Percentiles rank a stretch among this genome's conserved stretches.
These are phyloP conservation scores for Epinephelus coioides DNA, from an alignment of 2,797 vertebrate genomes.

Conservation along the genomic window DNA sequence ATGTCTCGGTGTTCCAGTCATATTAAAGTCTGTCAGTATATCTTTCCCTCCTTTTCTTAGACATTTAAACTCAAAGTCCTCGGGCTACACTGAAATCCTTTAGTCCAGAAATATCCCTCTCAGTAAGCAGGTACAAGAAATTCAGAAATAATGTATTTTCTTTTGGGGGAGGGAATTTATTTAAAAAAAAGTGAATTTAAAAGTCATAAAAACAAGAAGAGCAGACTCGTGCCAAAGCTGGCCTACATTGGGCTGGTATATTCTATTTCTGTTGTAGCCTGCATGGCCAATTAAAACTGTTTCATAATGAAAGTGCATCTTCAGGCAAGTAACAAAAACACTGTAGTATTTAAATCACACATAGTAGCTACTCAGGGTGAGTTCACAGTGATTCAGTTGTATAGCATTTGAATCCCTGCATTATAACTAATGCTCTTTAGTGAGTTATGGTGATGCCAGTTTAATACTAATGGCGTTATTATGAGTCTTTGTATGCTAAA, in stretches of 20 bases:
- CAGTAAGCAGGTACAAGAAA: neutral
- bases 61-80: conserved; percentile 2
- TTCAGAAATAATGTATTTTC: neutral
- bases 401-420: neutral
- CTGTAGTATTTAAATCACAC: neutral
- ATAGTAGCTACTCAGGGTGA: neutral
- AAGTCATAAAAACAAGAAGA: neutral
- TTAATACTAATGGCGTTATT: neutral
- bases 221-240: neutral
- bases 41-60: neutral
- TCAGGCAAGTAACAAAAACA: conserved; percentile 9
- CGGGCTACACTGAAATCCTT: conserved; percentile 9
- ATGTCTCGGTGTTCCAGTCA: neutral
- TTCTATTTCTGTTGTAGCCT: conserved; percentile 5
- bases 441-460: neutral
- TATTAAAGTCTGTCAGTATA: neutral
- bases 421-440: neutral
- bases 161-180: no score
- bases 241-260: neutral
- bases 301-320: conserved; percentile 14
- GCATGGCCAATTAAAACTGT: neutral
- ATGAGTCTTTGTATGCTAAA: no score
- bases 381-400: neutral
- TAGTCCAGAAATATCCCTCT: conserved; percentile 8
- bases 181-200: neutral